Evolutionary conservation across 2,113 vertebrate species (phyloP), one percentile per base, ranked within the genome.

Genomic region (Protobothrops flavoviridis): DNA sequence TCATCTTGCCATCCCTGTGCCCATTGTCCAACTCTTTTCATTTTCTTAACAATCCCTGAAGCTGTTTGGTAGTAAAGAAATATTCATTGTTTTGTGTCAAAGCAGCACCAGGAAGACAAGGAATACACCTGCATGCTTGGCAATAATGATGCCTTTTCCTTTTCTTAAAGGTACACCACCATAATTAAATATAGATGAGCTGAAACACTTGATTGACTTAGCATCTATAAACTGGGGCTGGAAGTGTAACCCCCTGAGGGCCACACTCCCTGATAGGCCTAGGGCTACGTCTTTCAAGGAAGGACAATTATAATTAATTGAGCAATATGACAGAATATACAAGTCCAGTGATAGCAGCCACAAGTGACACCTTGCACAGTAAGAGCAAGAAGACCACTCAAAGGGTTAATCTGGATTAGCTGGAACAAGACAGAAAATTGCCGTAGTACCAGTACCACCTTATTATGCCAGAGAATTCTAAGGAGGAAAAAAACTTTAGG

Each of bases 241-340:
- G 95, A 96, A 98, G 97, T 94, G 97, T 97, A 98, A 93, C 55
- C 95, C 96, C 96, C 96, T 55, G 95, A 97, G 96, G 87, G 91
- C 94, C 96, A 97, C 95, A 97, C 95, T 90, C 93, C 91, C 94
- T 96, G 94, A 86, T 95, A 95, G 96, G 95, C 96, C 95, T 88
- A 95, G 89, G 95, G 96, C 95, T 93, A 97, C 97, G 93, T 93
- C 96, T 96, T 97, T 94, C 96, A 97, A 96, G 96, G 94, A 95
- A 97, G 95, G 96, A 96, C 94, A 96, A 96, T 97, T 97, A 96
- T 96, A 97, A 97, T 97, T 97, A 97, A 97, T 96, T 97, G 96
- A 97, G 95, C 96, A 95, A 97, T 97, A 95, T 95, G 93, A 96
- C 95, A 96, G 97, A 97, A 97, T 94, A 94, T 93, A 95, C 64